Evolutionary conservation across 1,140 invertebrate species (phyloP).

Genomic region (Glomeris maerens): DNA sequence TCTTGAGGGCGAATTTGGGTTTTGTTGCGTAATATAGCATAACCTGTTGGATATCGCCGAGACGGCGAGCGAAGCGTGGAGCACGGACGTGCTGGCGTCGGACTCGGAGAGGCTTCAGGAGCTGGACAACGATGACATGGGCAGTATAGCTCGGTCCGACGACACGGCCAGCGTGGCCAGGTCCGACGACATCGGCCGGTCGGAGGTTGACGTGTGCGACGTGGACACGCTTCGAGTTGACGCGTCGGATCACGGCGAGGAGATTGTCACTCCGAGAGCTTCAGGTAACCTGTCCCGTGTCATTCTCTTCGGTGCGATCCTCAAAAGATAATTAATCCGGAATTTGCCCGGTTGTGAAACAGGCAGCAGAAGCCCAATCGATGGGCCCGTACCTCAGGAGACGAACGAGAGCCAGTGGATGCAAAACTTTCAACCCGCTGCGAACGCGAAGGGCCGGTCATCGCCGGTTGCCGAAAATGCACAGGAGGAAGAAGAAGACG

Average conservation of each 20-base stretch:
- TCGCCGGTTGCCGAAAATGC: no score
- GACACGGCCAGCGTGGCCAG: slow-evolving; percentile 39
- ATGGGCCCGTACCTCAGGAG: no score
- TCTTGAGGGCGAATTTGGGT: neutral
- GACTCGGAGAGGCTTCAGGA: slow-evolving; percentile 86
- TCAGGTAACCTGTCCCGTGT: slow-evolving; percentile 15
- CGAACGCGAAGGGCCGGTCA: no score
- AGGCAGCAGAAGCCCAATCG: slow-evolving; percentile 9
- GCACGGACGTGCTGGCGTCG: slow-evolving; percentile 86
- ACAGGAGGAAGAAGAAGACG: no score
- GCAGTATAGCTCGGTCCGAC: slow-evolving; percentile 57
- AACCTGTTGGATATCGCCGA: slow-evolving; percentile 54
- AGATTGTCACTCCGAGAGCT: slow-evolving; percentile 13
- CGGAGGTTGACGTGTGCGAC: slow-evolving; percentile 37
- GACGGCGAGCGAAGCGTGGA: slow-evolving; percentile 92
- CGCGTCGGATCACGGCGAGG: slow-evolving; percentile 12
- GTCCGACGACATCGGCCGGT: slow-evolving; percentile 29
- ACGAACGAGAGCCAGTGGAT: no score
- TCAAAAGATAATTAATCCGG: slow-evolving; percentile 15
- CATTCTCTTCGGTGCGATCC: slow-evolving; percentile 17
- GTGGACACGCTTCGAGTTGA: slow-evolving; percentile 11
- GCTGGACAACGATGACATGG: slow-evolving; percentile 64
- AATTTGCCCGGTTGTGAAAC: slow-evolving; percentile 10
- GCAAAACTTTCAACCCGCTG: no score
- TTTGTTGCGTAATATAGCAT: neutral